Conservation (phyloP, 2,797 vertebrate genomes). For the Brachyalestes nurse region DNA sequence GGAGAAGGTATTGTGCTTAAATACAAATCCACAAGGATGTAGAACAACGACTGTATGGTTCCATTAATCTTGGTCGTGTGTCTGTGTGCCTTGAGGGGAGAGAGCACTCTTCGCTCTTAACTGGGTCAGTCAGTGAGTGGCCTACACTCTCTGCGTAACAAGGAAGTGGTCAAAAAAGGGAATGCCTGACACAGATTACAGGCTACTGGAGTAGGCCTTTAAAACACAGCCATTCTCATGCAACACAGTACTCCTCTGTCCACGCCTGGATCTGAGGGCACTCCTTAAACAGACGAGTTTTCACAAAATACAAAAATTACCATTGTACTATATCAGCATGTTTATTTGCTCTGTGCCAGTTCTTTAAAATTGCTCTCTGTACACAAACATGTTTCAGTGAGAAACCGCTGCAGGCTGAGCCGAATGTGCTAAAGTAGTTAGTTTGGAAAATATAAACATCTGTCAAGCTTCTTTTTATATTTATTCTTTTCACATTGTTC, state of each 20-base stretch:
- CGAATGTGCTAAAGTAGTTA: background rate
- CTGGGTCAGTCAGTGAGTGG: conserved; percentile 72
- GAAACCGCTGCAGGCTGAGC: no score
- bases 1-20: conserved; percentile 18
- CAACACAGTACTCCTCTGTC: background rate
- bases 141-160: conserved; percentile 61
- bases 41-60: conserved; percentile 9
- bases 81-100: conserved; percentile 65
- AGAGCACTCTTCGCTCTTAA: conserved; percentile 62
- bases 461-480: background rate
- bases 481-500: no score
- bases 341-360: background rate
- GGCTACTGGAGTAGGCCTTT: conserved; percentile 8
- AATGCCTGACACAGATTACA: conserved; percentile 59
- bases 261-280: background rate
- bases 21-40: background rate
- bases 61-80: conserved; percentile 17
- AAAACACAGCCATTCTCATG: conserved; percentile 12
- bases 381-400: no score
- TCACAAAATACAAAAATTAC: background rate
- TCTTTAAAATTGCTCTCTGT: background rate
- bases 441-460: no score
- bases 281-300: background rate
- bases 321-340: background rate
- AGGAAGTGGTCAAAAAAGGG: conserved; percentile 54